phyloP scores from a whole-genome alignment of 2,888 invertebrate genomes.

The Lasioglossum zephyrum region DNA sequence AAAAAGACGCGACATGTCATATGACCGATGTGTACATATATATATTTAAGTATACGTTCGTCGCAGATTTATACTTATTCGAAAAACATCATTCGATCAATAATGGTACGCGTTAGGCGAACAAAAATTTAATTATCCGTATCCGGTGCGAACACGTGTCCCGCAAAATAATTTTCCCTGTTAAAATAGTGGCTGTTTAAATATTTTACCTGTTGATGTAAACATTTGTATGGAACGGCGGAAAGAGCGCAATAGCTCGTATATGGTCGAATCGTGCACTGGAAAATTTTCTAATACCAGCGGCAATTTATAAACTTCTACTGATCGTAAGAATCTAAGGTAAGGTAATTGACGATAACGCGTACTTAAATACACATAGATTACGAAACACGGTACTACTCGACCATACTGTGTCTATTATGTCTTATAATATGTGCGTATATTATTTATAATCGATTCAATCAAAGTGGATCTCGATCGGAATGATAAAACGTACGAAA shows the following conservation, averaged over 20 bases:
- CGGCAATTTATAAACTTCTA: conserved; percentile 19
- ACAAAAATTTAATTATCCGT: conserved; percentile 7
- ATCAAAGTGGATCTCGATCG: conserved; percentile 33
- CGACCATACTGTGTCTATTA: neutral
- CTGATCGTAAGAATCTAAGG: neutral
- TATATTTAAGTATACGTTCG: neutral
- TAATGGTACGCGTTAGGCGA: neutral
- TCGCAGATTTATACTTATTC: conserved; percentile 11
- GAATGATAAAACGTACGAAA: neutral
- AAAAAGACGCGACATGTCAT: conserved; percentile 17
- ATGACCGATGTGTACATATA: conserved; percentile 13
- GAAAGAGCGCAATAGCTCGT: neutral
- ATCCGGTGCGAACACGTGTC: neutral
- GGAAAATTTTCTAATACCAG: conserved; percentile 25
- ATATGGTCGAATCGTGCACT: neutral
- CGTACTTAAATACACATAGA: conserved; percentile 21
- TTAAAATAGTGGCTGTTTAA: neutral
- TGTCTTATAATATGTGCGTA: neutral
- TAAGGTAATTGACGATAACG: conserved; percentile 36
- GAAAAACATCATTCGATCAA: conserved; percentile 28
- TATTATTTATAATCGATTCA: conserved; percentile 1
- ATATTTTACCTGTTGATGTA: conserved; percentile 51
- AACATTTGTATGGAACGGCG: conserved; percentile 38
- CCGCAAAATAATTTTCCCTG: neutral
- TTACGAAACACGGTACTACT: conserved; percentile 3